Evolutionary conservation across 2,797 vertebrate genomes (phyloP), one percentile per base, ranked within the genome.

Genomic region (Notolepis coatsorum): DNA sequence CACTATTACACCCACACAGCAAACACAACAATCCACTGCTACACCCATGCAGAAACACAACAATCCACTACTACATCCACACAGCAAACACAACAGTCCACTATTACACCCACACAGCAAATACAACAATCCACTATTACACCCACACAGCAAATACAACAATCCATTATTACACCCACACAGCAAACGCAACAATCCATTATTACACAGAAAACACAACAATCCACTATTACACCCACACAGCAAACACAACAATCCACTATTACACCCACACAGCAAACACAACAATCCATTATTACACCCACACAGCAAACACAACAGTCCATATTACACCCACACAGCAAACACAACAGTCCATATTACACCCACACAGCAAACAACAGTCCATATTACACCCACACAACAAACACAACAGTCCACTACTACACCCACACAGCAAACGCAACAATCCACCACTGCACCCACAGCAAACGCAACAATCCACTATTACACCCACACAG

Each of bases 11-110:
- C 33, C 30, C 18, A 47, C 41, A 62, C 57, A 52, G 46, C 18
- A 56, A 51, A 39, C 76, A 74, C 69, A 80, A 72, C 65, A 65
- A 78, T 84, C 81, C 84, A 84, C 84, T 84, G 80, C 78, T 62
- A 55, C 30, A 38, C 33, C 30, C 18, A 47, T 35, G 58, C 57
- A 52, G 46, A n/a, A 56, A 51, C 76, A 74, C 69, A 80, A 72
- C 65, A 65, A 78, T 84, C 81, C 84, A 84, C 84, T 84, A 81
- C 78, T 62, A 55, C 30, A 38, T 27, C 30, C 18, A 47, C 41
- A 62, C 57, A 52, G 46, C 18, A 56, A 51, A 39, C 76, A 74
- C 69, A 80, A 72, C 65, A 65, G 76, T 84, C 81, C 84, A 84
- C 84, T 84, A 81, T 76, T 62, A 55, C 30, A 38, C 33, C 30